Percentiles rank a stretch among this genome's conserved stretches.
These are phyloP conservation scores for Apis cerana DNA, from an alignment of 1,140 invertebrate species.

Conservation along the genomic window DNA sequence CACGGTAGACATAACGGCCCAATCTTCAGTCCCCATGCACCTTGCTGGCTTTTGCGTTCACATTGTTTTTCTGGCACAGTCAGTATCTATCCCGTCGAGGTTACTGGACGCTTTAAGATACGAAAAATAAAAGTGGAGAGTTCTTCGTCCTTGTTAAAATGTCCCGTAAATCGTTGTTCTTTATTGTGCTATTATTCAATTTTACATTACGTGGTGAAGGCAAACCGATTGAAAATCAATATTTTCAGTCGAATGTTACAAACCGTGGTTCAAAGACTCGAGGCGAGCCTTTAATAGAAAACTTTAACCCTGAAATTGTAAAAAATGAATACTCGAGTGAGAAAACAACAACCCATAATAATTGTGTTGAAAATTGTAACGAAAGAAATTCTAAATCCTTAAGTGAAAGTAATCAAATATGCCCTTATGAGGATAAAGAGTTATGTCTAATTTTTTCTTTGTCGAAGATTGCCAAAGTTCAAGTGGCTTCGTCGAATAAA, in stretches of 20 bases:
- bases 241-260: not conserved
- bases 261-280: not conserved
- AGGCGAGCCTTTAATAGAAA: not conserved
- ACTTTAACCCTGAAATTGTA: not conserved
- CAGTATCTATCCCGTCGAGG: constrained; percentile 58
- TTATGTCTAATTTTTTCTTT: constrained; percentile 54
- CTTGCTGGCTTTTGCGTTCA: constrained; percentile 67
- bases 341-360: not conserved
- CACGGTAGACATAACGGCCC: constrained; percentile 50
- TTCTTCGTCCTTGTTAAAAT: constrained; percentile 23
- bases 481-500: constrained; percentile 32
- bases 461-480: constrained; percentile 67
- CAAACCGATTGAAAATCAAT: constrained; percentile 50
- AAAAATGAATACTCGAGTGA: not conserved
- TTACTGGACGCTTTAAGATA: not conserved
- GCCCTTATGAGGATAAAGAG: constrained; percentile 8
- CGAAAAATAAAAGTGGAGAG: constrained; percentile 3
- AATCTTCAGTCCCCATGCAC: constrained; percentile 65
- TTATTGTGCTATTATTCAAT: constrained; percentile 27
- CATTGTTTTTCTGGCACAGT: constrained; percentile 61
- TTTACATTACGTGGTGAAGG: not conserved
- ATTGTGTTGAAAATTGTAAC: not conserved
- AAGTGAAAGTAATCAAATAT: not conserved
- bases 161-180: constrained; percentile 28
- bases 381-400: not conserved